Conservation (phyloP, 2,797 vertebrate genomes). For the Euphonia xanthogaster region DNA sequence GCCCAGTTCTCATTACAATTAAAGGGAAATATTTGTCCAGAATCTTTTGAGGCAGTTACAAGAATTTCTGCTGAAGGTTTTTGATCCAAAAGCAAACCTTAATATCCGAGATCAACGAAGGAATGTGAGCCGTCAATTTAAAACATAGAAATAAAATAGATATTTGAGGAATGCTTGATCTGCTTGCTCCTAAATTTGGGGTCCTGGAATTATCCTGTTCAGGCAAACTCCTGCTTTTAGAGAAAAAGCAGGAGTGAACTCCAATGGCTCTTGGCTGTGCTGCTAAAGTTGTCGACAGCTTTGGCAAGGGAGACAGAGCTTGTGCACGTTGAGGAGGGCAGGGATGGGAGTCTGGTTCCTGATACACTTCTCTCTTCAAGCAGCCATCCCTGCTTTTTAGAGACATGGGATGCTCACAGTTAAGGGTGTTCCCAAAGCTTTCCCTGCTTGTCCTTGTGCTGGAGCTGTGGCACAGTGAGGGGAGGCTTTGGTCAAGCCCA, state of each 20-base stretch:
- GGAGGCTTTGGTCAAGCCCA: not conserved
- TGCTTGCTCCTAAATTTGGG: not conserved
- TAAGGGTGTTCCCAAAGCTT: not conserved
- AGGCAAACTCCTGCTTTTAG: not conserved
- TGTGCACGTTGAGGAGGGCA: not conserved
- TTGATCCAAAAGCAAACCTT: slow-evolving; percentile 51
- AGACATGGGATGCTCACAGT: not conserved
- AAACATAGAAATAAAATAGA: slow-evolving; percentile 53
- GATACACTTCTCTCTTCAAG: not conserved
- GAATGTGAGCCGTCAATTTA: slow-evolving; percentile 38
- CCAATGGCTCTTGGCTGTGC: not conserved
- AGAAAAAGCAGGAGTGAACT: not conserved
- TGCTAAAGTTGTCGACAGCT: not conserved
- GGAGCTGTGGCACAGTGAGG: not conserved
- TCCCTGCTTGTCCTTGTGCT: fast-evolving
- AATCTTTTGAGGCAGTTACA: slow-evolving; percentile 58
- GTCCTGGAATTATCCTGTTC: not conserved
- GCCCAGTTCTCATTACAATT: slow-evolving; percentile 64
- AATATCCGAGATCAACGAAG: slow-evolving; percentile 27
- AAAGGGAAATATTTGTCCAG: slow-evolving; percentile 53
- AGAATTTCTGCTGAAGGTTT: slow-evolving; percentile 40
- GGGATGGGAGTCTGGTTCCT: not conserved
- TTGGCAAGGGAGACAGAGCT: not conserved
- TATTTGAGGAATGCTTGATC: slow-evolving; percentile 61
- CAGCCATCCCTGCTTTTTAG: not conserved